phyloP scores from a whole-genome alignment of 2,113 vertebrate species.

The Solea senegalensis region DNA sequence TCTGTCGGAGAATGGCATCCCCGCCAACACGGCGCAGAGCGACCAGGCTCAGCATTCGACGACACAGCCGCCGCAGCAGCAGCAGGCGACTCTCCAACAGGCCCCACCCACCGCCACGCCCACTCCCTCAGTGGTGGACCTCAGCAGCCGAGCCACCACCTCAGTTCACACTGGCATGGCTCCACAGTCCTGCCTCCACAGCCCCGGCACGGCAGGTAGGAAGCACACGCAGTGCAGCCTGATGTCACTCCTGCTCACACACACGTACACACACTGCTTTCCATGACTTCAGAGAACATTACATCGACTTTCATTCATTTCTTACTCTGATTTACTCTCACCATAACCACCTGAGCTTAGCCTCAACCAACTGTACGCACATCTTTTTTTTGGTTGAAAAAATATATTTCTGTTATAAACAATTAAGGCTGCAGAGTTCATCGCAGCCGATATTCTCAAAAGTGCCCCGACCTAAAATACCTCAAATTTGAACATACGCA shows the following conservation, averaged over 20 bases:
- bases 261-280: too few species aligned
- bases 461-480: too few species aligned
- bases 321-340: too few species aligned
- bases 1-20: constrained; percentile 97
- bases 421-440: too few species aligned
- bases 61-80: constrained; percentile 27
- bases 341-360: too few species aligned
- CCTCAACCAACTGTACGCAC: too few species aligned
- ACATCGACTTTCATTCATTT: too few species aligned
- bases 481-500: too few species aligned
- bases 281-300: too few species aligned
- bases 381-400: too few species aligned
- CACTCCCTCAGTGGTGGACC: constrained; percentile 90
- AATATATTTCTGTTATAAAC: too few species aligned
- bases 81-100: constrained; percentile 71
- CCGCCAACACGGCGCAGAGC: constrained; percentile 87
- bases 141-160: constrained; percentile 90
- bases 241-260: constrained; percentile 1
- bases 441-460: too few species aligned
- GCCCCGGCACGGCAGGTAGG: constrained; percentile 90
- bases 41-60: constrained; percentile 78
- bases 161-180: constrained; percentile 86
- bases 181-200: constrained; percentile 89
- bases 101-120: constrained; percentile 76
- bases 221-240: not conserved